These are phyloP conservation scores for Hipparchia sbordonii DNA, from an alignment of 2,888 invertebrate species.

Conservation along the genomic window DNA sequence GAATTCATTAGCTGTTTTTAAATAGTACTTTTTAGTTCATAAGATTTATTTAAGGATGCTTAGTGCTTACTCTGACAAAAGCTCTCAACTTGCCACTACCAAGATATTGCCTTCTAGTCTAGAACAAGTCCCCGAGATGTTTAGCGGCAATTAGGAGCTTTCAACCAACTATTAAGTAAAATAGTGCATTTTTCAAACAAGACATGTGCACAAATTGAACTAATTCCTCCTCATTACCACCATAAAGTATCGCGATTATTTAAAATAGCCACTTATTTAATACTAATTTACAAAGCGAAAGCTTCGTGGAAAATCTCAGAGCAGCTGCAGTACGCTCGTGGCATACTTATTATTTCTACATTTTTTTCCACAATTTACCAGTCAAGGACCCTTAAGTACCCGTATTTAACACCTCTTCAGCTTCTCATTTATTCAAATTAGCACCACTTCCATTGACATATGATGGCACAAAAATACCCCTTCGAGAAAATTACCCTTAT, in stretches of 20 bases:
- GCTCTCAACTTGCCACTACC: not conserved
- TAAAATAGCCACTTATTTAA: constrained; percentile 34
- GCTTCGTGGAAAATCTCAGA: constrained; percentile 40
- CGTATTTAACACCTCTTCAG: constrained; percentile 48
- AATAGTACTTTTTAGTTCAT: not conserved
- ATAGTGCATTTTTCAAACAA: constrained; percentile 29
- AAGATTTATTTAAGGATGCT: no score
- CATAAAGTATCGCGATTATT: constrained; percentile 35
- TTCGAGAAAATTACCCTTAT: constrained; percentile 27
- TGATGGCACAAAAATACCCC: constrained; percentile 36
- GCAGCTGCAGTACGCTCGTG: constrained; percentile 40
- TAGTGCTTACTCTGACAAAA: not conserved
- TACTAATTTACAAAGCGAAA: constrained; percentile 34
- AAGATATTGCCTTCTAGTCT: not conserved
- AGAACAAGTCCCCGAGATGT: not conserved
- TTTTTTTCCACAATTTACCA: constrained; percentile 38
- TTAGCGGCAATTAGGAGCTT: constrained; percentile 28
- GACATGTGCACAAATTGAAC: constrained; percentile 38
- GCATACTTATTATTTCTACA: constrained; percentile 37
- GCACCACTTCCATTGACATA: constrained; percentile 45
- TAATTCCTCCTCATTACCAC: constrained; percentile 36
- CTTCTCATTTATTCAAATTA: constrained; percentile 48
- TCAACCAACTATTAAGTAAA: constrained; percentile 28
- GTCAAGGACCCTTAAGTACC: constrained; percentile 42
- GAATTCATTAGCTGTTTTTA: not conserved